Evolutionary conservation across 2,888 invertebrate species (phyloP).

Genomic region (Hofmannophila pseudospretella): DNA sequence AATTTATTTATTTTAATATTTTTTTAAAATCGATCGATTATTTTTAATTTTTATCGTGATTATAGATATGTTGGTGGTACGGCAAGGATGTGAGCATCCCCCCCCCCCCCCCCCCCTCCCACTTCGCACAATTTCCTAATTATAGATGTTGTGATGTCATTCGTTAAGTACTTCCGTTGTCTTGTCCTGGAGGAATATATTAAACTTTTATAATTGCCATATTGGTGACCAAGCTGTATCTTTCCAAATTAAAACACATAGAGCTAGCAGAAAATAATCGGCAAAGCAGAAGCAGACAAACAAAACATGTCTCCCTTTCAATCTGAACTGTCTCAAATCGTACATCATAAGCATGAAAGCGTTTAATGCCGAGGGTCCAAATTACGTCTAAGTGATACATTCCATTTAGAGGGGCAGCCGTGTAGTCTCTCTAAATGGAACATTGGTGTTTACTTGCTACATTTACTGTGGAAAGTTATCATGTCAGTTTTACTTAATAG

Average conservation of each 20-base stretch:
- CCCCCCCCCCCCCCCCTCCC: too few relatives aligned
- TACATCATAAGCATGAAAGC: conserved; percentile 30
- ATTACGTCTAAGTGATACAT: conserved; percentile 68
- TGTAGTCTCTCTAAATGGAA: neutral
- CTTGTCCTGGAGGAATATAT: too few relatives aligned
- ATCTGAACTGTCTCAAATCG: conserved; percentile 21
- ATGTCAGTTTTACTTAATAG: neutral
- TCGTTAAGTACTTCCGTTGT: too few relatives aligned
- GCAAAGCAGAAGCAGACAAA: conserved; percentile 7
- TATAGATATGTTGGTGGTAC: too few relatives aligned
- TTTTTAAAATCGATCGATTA: too few relatives aligned
- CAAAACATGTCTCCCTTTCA: conserved; percentile 13
- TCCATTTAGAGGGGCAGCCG: conserved; percentile 37
- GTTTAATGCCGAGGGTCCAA: conserved; percentile 45
- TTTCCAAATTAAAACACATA: neutral
- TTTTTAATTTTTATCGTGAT: too few relatives aligned
- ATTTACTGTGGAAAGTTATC: neutral
- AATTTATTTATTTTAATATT: too few relatives aligned
- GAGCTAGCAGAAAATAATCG: conserved; percentile 2
- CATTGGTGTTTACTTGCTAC: neutral
- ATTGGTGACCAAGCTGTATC: too few relatives aligned
- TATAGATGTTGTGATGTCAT: too few relatives aligned
- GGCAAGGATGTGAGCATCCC: too few relatives aligned
- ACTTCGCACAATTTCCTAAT: too few relatives aligned
- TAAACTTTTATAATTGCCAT: too few relatives aligned